Evolutionary conservation across 2,113 vertebrate species (phyloP).

Genomic region (Corythoichthys intestinalis): DNA sequence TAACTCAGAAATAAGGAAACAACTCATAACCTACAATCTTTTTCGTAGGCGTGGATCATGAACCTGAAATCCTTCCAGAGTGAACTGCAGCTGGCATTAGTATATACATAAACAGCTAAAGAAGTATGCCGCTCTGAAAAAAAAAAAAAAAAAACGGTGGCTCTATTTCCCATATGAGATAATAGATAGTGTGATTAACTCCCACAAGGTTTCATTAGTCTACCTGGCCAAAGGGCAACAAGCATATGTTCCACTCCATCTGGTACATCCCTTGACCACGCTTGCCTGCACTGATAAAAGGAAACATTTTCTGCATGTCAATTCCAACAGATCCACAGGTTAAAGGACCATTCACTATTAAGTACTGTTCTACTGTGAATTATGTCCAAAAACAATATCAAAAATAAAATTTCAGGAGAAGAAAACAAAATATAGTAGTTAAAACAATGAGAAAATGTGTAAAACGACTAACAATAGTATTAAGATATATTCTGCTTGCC

Average conservation of each 20-base stretch:
- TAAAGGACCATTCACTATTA: conserved; percentile 16
- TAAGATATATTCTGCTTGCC: too few relatives aligned
- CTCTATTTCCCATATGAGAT: conserved; percentile 44
- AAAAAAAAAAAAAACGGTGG: conserved; percentile 30
- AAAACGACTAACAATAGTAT: neutral
- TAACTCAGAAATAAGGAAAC: neutral
- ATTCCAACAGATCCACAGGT: conserved; percentile 45
- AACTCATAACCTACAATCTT: neutral
- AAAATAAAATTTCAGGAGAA: neutral
- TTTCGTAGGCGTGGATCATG: neutral
- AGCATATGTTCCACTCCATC: conserved; percentile 67
- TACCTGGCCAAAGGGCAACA: conserved; percentile 71
- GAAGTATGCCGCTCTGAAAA: conserved; percentile 43
- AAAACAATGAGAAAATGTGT: neutral
- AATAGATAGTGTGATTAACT: conserved; percentile 60
- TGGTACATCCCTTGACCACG: conserved; percentile 59
- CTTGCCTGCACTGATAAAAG: conserved; percentile 53
- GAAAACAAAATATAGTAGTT: neutral
- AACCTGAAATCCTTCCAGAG: neutral
- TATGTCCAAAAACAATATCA: neutral
- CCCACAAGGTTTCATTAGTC: conserved; percentile 70
- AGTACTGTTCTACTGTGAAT: conserved; percentile 34
- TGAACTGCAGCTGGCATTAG: too few relatives aligned
- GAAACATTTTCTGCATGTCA: conserved; percentile 28
- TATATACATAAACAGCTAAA: conserved; percentile 34